Conservation (phyloP, 2,888 invertebrate genomes). For the Autographa gamma region DNA sequence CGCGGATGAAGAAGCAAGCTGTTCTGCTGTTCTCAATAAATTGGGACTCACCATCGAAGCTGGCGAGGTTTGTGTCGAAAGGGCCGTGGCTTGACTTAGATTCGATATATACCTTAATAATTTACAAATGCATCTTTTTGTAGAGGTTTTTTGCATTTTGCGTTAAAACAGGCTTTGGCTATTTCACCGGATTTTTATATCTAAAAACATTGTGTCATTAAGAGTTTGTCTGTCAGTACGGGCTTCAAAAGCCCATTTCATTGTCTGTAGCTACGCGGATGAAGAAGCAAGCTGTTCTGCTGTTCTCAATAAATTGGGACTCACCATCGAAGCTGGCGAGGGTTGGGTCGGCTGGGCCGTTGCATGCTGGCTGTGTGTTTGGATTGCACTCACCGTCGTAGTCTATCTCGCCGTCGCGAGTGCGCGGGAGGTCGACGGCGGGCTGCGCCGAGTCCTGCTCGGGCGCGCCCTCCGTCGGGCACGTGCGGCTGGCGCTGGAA, state of each 20-base stretch:
- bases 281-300: not conserved
- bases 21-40: not conserved
- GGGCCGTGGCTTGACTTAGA: not conserved
- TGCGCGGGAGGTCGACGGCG: constrained; percentile 87
- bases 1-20: not conserved
- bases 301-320: not conserved
- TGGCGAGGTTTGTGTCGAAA: not conserved
- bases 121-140: no score
- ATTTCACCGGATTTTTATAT: no score
- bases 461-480: constrained; percentile 76
- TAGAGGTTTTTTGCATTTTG: no score
- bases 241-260: no score
- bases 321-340: constrained; percentile 1
- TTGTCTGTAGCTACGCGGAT: not conserved
- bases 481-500: constrained; percentile 80
- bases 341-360: not conserved
- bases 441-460: constrained; percentile 79
- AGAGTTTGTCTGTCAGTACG: no score
- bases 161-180: no score
- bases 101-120: no score
- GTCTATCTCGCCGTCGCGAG: constrained; percentile 92
- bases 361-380: constrained; percentile 4
- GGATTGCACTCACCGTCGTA: constrained; percentile 92
- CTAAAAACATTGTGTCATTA: no score
- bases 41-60: not conserved